Percentiles rank a stretch among this genome's conserved stretches.
phyloP scores from a whole-genome alignment of 2,797 vertebrate genomes.

The Cyprinella venusta region DNA sequence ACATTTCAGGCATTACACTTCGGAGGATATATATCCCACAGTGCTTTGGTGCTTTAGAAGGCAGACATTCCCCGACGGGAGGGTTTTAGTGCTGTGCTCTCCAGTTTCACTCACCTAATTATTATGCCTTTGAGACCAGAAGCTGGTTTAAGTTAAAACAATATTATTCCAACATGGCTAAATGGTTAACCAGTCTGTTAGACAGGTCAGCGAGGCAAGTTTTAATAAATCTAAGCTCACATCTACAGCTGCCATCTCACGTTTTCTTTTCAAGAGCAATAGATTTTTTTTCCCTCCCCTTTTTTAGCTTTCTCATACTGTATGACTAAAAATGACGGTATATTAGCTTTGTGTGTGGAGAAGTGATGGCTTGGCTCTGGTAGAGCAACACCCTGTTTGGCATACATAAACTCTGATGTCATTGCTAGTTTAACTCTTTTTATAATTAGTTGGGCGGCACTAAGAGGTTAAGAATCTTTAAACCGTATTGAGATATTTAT shows the following conservation, averaged over 20 bases:
- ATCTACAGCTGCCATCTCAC: background rate
- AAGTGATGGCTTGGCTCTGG: background rate
- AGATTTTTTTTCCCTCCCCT: background rate
- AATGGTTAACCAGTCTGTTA: conserved; percentile 47
- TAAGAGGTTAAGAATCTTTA: conserved; percentile 24
- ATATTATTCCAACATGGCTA: conserved; percentile 45
- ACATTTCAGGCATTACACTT: conserved; percentile 28
- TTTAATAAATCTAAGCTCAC: conserved; percentile 29
- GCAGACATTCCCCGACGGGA: conserved; percentile 43
- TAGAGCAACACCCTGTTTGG: conserved; percentile 39
- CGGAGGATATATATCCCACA: conserved; percentile 39
- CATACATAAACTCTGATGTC: conserved; percentile 44
- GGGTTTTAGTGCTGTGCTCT: conserved; percentile 25
- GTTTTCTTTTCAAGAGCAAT: conserved; percentile 22
- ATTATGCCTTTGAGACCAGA: conserved; percentile 50
- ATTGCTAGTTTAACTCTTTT: conserved; percentile 47
- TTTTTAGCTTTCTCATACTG: background rate
- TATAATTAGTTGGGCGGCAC: conserved; percentile 40
- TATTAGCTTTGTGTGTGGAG: background rate
- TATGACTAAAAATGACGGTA: background rate
- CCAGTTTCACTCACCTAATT: conserved; percentile 50
- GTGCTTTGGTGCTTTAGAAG: conserved; percentile 43
- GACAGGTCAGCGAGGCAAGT: background rate
- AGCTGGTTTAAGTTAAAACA: conserved; percentile 48
- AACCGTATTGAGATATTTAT: conserved; percentile 53